A percentile compares a stretch with the other conserved stretches of the same genome.
phyloP scores from a whole-genome alignment of 1,140 invertebrate genomes.

The Heliconius nattereri region DNA sequence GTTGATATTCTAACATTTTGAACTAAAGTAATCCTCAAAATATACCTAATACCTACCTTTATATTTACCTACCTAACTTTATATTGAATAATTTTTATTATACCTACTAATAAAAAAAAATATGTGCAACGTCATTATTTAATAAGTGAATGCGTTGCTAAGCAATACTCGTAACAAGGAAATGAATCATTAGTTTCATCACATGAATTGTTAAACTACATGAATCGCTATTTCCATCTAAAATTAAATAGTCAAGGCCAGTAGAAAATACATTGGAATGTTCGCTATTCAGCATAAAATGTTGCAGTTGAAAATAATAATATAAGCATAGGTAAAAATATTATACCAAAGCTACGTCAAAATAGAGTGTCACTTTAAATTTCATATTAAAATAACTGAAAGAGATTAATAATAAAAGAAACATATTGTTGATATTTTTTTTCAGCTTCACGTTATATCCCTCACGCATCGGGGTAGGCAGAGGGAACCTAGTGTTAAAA shows the following conservation, averaged over 20 bases:
- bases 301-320: constrained; percentile 4
- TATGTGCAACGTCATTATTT: no score
- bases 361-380: background rate
- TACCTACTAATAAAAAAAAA: no score
- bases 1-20: no score
- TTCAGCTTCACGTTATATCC: no score
- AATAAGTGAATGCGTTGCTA: background rate
- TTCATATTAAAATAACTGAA: background rate
- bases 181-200: constrained; percentile 19
- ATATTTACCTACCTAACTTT: no score
- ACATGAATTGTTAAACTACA: constrained; percentile 20
- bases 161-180: constrained; percentile 23
- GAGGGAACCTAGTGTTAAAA: no score
- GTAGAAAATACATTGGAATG: constrained; percentile 14
- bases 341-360: background rate
- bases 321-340: background rate
- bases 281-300: background rate
- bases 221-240: constrained; percentile 7
- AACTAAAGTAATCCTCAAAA: no score
- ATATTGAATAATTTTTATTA: no score
- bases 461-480: no score
- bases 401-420: no score
- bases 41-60: no score
- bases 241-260: constrained; percentile 14
- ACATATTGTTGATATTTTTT: no score